Percentiles rank a stretch among this genome's conserved stretches.
phyloP scores from a whole-genome alignment of 2,888 invertebrate genomes.

The Drosophila hamatofila region DNA sequence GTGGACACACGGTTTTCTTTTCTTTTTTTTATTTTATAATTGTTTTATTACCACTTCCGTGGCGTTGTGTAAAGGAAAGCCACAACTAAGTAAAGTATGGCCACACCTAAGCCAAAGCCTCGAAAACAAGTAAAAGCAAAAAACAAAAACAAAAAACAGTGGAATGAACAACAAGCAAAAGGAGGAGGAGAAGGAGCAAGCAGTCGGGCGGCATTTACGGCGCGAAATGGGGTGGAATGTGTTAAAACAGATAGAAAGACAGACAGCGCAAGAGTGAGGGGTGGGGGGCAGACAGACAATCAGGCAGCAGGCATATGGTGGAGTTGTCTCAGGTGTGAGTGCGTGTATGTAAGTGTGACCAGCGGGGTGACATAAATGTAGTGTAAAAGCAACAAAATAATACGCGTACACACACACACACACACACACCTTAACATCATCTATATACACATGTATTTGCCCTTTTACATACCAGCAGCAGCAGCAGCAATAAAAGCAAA shows the following conservation, averaged over 20 bases:
- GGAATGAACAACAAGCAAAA: conserved; percentile 32
- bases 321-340: conserved; percentile 71
- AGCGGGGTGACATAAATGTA: conserved; percentile 69
- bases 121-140: conserved; percentile 59
- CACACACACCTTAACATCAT: conserved; percentile 1
- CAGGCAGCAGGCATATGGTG: conserved; percentile 63
- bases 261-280: conserved; percentile 18
- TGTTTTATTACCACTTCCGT: conserved; percentile 64
- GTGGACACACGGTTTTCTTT: conserved; percentile 43
- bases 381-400: conserved; percentile 50
- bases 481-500: conserved; percentile 37
- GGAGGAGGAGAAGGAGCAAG: conserved; percentile 41
- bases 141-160: conserved; percentile 51
- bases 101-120: conserved; percentile 70
- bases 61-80: conserved; percentile 62
- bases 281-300: conserved; percentile 19
- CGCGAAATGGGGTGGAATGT: conserved; percentile 78
- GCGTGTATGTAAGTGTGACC: conserved; percentile 48
- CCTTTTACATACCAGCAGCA: conserved; percentile 67
- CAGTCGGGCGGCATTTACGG: conserved; percentile 57
- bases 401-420: conserved; percentile 27
- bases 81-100: conserved; percentile 65
- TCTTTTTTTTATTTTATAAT: background rate
- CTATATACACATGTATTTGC: conserved; percentile 34
- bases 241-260: conserved; percentile 62